phyloP scores from a whole-genome alignment of 2,113 vertebrate genomes.

The Rallus limicola region DNA sequence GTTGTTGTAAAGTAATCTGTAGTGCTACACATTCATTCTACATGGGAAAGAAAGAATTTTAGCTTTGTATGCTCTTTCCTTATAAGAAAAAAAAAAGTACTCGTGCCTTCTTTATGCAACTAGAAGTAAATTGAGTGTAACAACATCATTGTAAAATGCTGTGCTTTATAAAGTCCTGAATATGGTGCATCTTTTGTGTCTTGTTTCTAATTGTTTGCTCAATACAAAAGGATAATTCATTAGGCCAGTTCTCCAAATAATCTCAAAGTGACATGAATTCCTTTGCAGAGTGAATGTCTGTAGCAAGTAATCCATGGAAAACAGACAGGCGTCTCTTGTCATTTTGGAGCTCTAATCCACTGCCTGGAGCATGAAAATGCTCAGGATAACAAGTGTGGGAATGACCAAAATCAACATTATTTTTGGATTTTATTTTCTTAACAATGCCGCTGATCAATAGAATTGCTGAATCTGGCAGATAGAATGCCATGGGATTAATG shows the following conservation, averaged over 20 bases:
- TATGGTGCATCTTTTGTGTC: slow-evolving; percentile 58
- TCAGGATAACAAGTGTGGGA: slow-evolving; percentile 78
- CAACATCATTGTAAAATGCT: slow-evolving; percentile 42
- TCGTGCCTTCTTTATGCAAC: neutral
- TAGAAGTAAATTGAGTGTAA: slow-evolving; percentile 25
- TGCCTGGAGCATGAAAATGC: slow-evolving; percentile 73
- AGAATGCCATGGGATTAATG: slow-evolving; percentile 71
- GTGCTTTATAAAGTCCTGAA: slow-evolving; percentile 46
- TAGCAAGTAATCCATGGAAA: slow-evolving; percentile 76
- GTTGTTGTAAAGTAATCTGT: neutral
- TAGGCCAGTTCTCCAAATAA: slow-evolving; percentile 71
- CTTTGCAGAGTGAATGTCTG: slow-evolving; percentile 72
- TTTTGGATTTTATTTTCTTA: slow-evolving; percentile 76
- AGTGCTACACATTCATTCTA: neutral
- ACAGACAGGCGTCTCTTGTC: slow-evolving; percentile 77
- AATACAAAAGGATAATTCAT: slow-evolving; percentile 71
- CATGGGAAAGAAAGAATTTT: neutral
- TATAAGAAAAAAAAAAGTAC: neutral
- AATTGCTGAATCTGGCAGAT: slow-evolving; percentile 69
- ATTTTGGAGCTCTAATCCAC: slow-evolving; percentile 77
- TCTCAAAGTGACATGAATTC: slow-evolving; percentile 74
- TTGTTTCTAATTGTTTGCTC: slow-evolving; percentile 58
- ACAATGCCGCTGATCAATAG: slow-evolving; percentile 75
- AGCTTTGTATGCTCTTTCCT: neutral
- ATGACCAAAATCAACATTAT: slow-evolving; percentile 79